Conservation (phyloP, 2,888 invertebrate species). For the Ectemnius continuus region DNA sequence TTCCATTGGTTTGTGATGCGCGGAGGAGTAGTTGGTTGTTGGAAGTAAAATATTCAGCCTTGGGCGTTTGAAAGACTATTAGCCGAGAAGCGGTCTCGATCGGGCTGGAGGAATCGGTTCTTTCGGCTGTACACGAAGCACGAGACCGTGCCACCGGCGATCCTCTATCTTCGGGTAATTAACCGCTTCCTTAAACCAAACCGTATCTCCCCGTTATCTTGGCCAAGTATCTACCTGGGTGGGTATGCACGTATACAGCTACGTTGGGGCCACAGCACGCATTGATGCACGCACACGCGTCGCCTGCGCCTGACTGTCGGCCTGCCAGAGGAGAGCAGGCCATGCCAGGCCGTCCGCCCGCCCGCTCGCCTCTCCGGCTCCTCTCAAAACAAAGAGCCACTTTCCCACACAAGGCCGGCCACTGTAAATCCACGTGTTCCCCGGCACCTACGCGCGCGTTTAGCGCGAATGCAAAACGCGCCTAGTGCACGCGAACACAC, state of each 20-base stretch:
- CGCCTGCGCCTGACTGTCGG: slow-evolving; percentile 30
- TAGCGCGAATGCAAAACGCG: slow-evolving; percentile 3
- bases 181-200: slow-evolving; percentile 74
- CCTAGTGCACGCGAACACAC: neutral
- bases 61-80: slow-evolving; percentile 53
- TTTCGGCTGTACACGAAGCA: slow-evolving; percentile 54
- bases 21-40: slow-evolving; percentile 17
- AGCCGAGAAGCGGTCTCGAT: slow-evolving; percentile 49
- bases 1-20: no score
- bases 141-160: slow-evolving; percentile 60
- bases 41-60: slow-evolving; percentile 32
- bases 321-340: no score
- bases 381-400: slow-evolving; percentile 64
- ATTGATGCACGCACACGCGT: slow-evolving; percentile 32
- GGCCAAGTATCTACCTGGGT: slow-evolving; percentile 57
- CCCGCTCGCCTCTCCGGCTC: slow-evolving; percentile 1
- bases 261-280: slow-evolving; percentile 37
- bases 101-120: slow-evolving; percentile 48
- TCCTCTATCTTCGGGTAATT: slow-evolving; percentile 72
- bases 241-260: slow-evolving; percentile 30
- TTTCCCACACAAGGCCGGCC: slow-evolving; percentile 50
- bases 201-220: slow-evolving; percentile 71
- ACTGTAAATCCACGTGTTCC: slow-evolving; percentile 33
- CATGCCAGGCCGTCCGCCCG: neutral
- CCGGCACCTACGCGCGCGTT: slow-evolving; percentile 1